Percentiles rank a stretch among this genome's conserved stretches.
Evolutionary conservation across 2,113 vertebrate genomes (phyloP).

Genomic region (Marmota monax): DNA sequence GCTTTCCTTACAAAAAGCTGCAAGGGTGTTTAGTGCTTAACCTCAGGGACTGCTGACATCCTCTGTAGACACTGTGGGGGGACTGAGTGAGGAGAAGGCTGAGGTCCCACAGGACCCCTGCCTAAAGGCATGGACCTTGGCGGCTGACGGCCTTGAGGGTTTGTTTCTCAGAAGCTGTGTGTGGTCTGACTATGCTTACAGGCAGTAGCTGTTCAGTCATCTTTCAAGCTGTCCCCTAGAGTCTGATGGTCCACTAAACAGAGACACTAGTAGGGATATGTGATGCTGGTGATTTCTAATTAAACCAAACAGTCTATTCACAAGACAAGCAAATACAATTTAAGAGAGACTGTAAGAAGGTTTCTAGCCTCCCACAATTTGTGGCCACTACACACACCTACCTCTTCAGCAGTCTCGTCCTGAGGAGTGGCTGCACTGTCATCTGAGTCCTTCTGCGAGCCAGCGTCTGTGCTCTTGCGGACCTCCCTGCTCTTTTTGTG

Average conservation of each 20-base stretch:
- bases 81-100: background rate
- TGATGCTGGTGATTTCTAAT: background rate
- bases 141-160: background rate
- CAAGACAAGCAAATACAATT: background rate
- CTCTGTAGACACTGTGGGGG: fast-evolving
- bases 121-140: background rate
- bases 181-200: background rate
- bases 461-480: conserved; percentile 94
- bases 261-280: background rate
- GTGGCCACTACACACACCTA: background rate
- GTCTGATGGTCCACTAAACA: background rate
- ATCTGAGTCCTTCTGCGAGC: conserved; percentile 97
- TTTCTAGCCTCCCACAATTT: too few species aligned
- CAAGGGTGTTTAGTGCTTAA: fast-evolving
- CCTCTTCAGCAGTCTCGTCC: conserved; percentile 98
- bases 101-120: fast-evolving
- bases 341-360: fast-evolving
- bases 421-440: conserved; percentile 98
- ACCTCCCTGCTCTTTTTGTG: conserved; percentile 98
- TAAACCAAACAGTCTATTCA: fast-evolving
- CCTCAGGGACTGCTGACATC: background rate
- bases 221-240: background rate
- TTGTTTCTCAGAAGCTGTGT: background rate
- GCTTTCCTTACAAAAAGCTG: background rate
- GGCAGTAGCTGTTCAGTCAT: too few species aligned